These are phyloP conservation scores for Oriolus oriolus DNA, from an alignment of 2,113 vertebrate genomes.

Conservation along the genomic window DNA sequence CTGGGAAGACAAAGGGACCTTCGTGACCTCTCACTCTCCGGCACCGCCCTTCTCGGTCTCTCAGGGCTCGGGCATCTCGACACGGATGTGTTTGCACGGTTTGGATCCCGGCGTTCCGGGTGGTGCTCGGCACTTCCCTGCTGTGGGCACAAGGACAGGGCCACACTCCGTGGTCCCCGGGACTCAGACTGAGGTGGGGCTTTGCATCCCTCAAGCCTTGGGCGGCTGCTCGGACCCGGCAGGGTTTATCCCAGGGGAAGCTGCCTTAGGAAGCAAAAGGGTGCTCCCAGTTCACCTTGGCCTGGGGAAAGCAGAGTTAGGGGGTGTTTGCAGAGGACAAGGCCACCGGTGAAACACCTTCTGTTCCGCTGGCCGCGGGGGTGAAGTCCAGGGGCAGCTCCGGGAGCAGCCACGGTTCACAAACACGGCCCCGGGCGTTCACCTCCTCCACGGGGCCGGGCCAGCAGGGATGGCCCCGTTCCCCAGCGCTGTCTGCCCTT, in stretches of 20 bases:
- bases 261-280: not conserved
- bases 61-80: not conserved
- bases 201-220: not conserved
- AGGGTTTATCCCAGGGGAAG: not conserved
- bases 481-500: not conserved
- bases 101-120: fast-evolving
- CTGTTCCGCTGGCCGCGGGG: constrained; percentile 46
- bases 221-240: fast-evolving
- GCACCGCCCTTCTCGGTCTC: fast-evolving
- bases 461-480: fast-evolving
- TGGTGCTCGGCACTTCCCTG: not conserved
- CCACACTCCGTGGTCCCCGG: fast-evolving
- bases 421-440: not conserved
- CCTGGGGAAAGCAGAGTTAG: not conserved
- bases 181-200: fast-evolving
- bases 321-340: constrained; percentile 17
- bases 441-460: fast-evolving
- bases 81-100: not conserved
- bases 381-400: constrained; percentile 43
- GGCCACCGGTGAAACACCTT: constrained; percentile 38
- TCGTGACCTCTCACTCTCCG: not conserved
- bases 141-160: fast-evolving
- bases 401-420: not conserved
- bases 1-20: not conserved
- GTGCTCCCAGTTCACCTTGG: not conserved